Base-by-base conservation (phyloP, 2,113 vertebrate species). In the Bubo bubo region DNA sequence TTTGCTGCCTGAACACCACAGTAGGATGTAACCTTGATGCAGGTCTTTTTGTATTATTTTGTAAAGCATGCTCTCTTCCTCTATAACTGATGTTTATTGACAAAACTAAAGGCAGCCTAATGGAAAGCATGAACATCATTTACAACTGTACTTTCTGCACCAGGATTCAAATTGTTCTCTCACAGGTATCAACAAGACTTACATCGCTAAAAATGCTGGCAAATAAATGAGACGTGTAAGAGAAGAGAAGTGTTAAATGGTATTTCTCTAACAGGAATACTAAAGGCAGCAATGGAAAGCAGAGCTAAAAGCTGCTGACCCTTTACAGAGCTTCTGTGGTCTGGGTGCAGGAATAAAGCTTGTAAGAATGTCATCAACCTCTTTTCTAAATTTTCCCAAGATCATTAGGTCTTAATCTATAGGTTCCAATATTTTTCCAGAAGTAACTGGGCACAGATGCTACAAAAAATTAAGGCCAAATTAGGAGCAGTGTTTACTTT, bases 291-390 rank as follows among this genome's bases (percentile, higher is more conserved):
- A 1, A 22, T 34, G 34, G 43, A 84, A 91, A 55, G 35, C 4
- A 22, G 24, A 92, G 43, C 14, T 77, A 92, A 86, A 92, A 79
- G 16, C n/a, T 91, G 34, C 34, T 64, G 52, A 55, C 32, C 59
- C 56, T 72, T 88, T 67, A 39, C 21, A 63, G 22, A 0, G 0
- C 7, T 86, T 82, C n/a, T 79, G 56, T 1, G 0, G 14, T 34
- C 43, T 30, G 11, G 26, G 37, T 62, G 34, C 35, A 62, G 62
- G 41, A 62, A 79, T 39, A 74, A 45, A 81, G 24, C 32, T 49
- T 43, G 27, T 52, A 62, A 56, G 62, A 66, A 59, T 41, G 37
- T n/a, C 30, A 41, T 60, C 56, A 75, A 3, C 18, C 13, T 75
- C 30, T 49, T 86, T 74, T 84, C 47, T 81, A 67, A 80, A 72